These are phyloP conservation scores for Tiliqua scincoides DNA, from an alignment of 2,113 vertebrate species.

Conservation along the genomic window DNA sequence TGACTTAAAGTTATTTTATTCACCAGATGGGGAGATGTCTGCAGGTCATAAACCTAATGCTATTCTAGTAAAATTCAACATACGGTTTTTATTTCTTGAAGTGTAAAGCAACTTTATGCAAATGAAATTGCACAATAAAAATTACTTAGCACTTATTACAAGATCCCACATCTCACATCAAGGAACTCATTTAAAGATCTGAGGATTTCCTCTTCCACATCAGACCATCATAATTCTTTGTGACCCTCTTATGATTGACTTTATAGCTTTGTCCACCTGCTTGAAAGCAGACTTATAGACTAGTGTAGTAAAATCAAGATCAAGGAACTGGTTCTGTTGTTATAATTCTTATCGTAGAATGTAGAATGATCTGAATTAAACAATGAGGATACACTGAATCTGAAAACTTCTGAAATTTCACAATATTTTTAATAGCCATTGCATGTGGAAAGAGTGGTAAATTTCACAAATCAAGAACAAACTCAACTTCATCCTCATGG, in stretches of 20 bases:
- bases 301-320: not conserved
- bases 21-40: conserved; percentile 72
- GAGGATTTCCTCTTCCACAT: conserved; percentile 26
- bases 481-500: not conserved
- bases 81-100: conserved; percentile 69
- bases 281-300: not conserved
- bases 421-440: not conserved
- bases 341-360: not conserved
- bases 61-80: conserved; percentile 67
- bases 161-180: conserved; percentile 50
- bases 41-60: conserved; percentile 72
- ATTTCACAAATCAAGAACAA: not conserved
- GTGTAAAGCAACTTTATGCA: conserved; percentile 61
- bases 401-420: not conserved
- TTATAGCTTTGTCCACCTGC: not conserved
- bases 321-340: not conserved
- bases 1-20: conserved; percentile 63
- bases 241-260: not conserved
- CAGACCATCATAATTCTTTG: not conserved
- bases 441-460: not conserved
- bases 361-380: not conserved
- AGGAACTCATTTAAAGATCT: conserved; percentile 46
- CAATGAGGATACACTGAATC: not conserved
- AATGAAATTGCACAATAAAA: conserved; percentile 62
- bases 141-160: conserved; percentile 52